A percentile compares a stretch with the other conserved stretches of the same genome.
These are phyloP conservation scores for Hipparchia semele DNA, from an alignment of 2,888 invertebrate species.

Conservation along the genomic window DNA sequence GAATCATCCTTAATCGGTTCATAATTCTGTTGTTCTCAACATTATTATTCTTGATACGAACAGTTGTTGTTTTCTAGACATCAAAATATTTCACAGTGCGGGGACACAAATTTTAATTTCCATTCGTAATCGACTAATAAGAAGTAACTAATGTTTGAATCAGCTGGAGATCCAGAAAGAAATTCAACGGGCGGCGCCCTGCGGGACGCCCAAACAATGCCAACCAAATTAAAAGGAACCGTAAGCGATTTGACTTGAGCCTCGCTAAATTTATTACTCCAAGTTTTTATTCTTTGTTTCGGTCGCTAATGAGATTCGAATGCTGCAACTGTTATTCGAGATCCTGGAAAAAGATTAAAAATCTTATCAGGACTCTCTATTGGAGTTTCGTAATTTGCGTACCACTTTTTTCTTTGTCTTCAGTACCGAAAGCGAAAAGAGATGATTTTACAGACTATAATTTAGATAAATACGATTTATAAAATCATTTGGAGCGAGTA, in stretches of 20 bases:
- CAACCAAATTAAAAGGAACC: slow-evolving; percentile 82
- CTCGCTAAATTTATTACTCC: slow-evolving; percentile 81
- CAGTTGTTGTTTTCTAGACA: slow-evolving; percentile 30
- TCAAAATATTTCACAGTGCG: slow-evolving; percentile 28
- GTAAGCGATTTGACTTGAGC: slow-evolving; percentile 80
- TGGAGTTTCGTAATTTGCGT: slow-evolving; percentile 22
- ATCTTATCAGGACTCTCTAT: slow-evolving; percentile 41
- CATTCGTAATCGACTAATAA: slow-evolving; percentile 75
- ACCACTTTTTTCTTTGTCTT: slow-evolving; percentile 9
- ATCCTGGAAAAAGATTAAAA: slow-evolving; percentile 63
- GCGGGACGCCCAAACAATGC: slow-evolving; percentile 79
- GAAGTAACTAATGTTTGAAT: slow-evolving; percentile 75
- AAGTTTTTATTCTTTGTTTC: slow-evolving; percentile 76
- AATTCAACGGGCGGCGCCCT: slow-evolving; percentile 72
- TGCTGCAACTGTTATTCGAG: slow-evolving; percentile 74
- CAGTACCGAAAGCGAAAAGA: not conserved
- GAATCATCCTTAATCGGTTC: not conserved
- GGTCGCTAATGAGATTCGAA: slow-evolving; percentile 80
- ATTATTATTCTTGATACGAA: not conserved
- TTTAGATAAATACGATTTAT: slow-evolving; percentile 42
- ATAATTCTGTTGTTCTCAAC: not conserved
- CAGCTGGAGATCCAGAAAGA: slow-evolving; percentile 79
- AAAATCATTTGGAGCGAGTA: slow-evolving; percentile 54
- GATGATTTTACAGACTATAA: slow-evolving; percentile 27
- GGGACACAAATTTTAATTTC: slow-evolving; percentile 63